Percentiles rank a stretch among this genome's conserved stretches.
phyloP scores from a whole-genome alignment of 1,140 invertebrate species.

The Andrena cerasifolii region DNA sequence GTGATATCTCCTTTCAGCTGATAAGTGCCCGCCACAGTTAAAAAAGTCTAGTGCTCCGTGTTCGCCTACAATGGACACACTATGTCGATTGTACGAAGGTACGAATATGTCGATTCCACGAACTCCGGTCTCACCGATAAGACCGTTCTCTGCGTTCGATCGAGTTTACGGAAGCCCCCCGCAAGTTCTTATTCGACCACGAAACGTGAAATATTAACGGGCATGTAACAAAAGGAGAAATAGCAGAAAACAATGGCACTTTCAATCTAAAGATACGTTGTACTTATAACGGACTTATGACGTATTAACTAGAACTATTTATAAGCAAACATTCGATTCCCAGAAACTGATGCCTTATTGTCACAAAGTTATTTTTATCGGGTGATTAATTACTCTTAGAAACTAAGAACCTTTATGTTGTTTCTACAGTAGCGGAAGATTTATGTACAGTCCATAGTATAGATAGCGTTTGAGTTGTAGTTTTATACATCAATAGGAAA shows the following conservation, averaged over 20 bases:
- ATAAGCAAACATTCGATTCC: slow-evolving; percentile 25
- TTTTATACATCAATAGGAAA: slow-evolving; percentile 29
- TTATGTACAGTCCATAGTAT: slow-evolving; percentile 52
- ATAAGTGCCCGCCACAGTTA: slow-evolving; percentile 76
- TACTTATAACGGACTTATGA: slow-evolving; percentile 4
- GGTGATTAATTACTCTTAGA: slow-evolving; percentile 5
- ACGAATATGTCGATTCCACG: slow-evolving; percentile 69
- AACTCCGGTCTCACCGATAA: slow-evolving; percentile 65
- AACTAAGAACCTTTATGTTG: slow-evolving; percentile 1
- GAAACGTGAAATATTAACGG: slow-evolving; percentile 71
- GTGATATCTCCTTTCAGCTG: slow-evolving; percentile 67
- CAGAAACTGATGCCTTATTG: slow-evolving; percentile 48
- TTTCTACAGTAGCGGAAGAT: slow-evolving; percentile 1
- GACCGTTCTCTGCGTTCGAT: slow-evolving; percentile 75
- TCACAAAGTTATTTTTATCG: slow-evolving; percentile 14
- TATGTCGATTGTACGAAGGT: no score
- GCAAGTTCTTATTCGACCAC: slow-evolving; percentile 76
- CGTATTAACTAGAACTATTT: slow-evolving; percentile 20
- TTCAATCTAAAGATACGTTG: not conserved
- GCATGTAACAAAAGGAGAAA: slow-evolving; percentile 48
- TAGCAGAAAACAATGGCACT: not conserved
- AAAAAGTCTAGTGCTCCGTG: slow-evolving; percentile 68
- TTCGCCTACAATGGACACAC: slow-evolving; percentile 65
- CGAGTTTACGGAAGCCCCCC: slow-evolving; percentile 77
- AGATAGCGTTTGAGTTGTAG: slow-evolving; percentile 36